Percentiles rank a stretch among this genome's conserved stretches.
These are phyloP conservation scores for Ochropleura plecta DNA, from an alignment of 2,888 invertebrate species.

Conservation along the genomic window DNA sequence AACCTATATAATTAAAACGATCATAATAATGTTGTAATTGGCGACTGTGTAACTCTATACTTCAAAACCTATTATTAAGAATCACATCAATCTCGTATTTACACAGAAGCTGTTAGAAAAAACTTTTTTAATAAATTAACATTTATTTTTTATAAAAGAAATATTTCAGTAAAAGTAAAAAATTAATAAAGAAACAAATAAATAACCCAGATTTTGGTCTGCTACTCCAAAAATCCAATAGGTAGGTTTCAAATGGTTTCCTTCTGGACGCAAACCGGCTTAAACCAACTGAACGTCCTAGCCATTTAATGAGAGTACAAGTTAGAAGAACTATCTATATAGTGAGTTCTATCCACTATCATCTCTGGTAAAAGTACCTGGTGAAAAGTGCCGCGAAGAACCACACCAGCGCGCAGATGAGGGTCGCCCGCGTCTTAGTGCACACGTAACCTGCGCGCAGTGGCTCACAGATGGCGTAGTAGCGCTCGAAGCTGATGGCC, in stretches of 20 bases:
- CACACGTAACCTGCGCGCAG: constrained; percentile 97
- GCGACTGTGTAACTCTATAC: no score
- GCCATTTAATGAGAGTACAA: no score
- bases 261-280: not conserved
- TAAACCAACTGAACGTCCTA: not conserved
- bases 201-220: not conserved
- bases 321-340: no score
- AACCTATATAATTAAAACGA: no score
- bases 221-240: not conserved
- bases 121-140: no score
- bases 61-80: no score
- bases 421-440: constrained; percentile 95
- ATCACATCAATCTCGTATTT: no score
- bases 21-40: no score
- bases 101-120: no score
- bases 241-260: not conserved
- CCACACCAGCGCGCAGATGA: constrained; percentile 96
- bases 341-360: not conserved
- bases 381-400: constrained; percentile 95
- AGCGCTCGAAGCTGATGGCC: constrained; percentile 97
- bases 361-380: constrained; percentile 90
- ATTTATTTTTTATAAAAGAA: no score
- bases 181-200: no score
- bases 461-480: constrained; percentile 98
- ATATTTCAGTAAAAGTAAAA: no score